Base-by-base conservation (phyloP, 2,797 vertebrate genomes). In the Brachyalestes nurse region DNA sequence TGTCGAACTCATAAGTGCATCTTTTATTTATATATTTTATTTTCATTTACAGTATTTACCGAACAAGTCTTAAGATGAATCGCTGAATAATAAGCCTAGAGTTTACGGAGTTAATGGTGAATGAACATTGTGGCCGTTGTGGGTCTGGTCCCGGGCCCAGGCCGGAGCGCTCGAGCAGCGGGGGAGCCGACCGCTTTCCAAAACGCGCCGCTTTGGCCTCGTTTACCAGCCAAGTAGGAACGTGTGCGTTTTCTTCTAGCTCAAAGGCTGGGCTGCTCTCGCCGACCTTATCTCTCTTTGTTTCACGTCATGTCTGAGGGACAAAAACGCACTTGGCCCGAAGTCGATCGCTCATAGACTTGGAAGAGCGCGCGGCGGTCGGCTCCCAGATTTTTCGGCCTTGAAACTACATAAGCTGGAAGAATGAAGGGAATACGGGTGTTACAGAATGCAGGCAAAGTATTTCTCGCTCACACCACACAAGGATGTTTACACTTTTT, bases 91-190 rank as follows among this genome's bases (percentile, higher is more conserved):
- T 65, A 65, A 14, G 23, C 14, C n/a, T 23, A 23, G 8, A 14
- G 23, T 61, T 17, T 65, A 19, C 17, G 17, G 61, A 28, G 61
- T 64, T 34, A 64, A 17, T 69, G 61, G 53, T 65, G 14, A 42
- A 72, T 28, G 42, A 19, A 34, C 17, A 47, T 62, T 49, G 49
- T 34, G n/a, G 73, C 45, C 17, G 87, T 89, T 86, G 86, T 85
- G 83, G 82, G 84, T 82, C 87, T 88, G 88, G 90, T 89, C 85
- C 81, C 42, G 67, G 75, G 82, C 89, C 84, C 84, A 83, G 69
- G 74, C 66, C 51, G 25, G 62, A 78, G 70, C 84, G 14, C 79
- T 79, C 25, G 64, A 79, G 21, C 83, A 61, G 89, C 67, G 55
- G 82, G 83, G 80, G 70, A 65, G 83, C 77, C 49, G 53, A 51